Evolutionary conservation across 2,113 vertebrate species (phyloP), one percentile per base, ranked within the genome.

Genomic region (Pterocles orientalis): DNA sequence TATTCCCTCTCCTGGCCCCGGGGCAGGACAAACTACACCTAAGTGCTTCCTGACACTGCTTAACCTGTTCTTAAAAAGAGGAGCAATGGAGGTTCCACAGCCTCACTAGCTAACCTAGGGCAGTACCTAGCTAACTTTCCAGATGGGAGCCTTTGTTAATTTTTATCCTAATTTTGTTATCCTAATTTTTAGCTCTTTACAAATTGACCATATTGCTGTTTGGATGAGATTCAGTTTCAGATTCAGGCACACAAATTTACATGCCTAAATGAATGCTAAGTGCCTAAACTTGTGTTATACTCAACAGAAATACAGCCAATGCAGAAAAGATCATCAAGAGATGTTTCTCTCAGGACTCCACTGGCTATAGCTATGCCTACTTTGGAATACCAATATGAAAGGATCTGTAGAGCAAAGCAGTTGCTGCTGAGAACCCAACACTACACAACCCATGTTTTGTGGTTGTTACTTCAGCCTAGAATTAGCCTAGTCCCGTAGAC

Each of bases 271-370:
- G 24, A 88, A 80, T 1, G 1, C 6, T 6, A 78, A 79, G 34
- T 45, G 33, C 18, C 71, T 77, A 50, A 73, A 39, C 34, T 80
- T 45, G 29, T 13, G 13, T 45, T 57, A 61, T 2, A 45, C 23
- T 29, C 34, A 65, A 56, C 26, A 86, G 47, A 91, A 86, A 83
- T 47, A 56, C 0, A 86, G 18, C 15, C 20, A 60, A 43, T 41
- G 66, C 3, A 43, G 48, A 26, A 3, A 61, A 82, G 28, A 53
- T 62, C 2, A 75, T 13, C 0, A 1, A 1, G n/a, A 66, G 5
- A 1, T 57, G 3, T 17, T 86, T 73, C 39, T 83, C 41, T 88
- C 50, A 60, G 43, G 21, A 29, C 15, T 43, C 39, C n/a, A 13
- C 31, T 43, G 43, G 39, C 29, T 68, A 3, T 24, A 77, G 68